Conservation (phyloP, 2,797 vertebrate species). For the Pseudomugil gertrudae region DNA sequence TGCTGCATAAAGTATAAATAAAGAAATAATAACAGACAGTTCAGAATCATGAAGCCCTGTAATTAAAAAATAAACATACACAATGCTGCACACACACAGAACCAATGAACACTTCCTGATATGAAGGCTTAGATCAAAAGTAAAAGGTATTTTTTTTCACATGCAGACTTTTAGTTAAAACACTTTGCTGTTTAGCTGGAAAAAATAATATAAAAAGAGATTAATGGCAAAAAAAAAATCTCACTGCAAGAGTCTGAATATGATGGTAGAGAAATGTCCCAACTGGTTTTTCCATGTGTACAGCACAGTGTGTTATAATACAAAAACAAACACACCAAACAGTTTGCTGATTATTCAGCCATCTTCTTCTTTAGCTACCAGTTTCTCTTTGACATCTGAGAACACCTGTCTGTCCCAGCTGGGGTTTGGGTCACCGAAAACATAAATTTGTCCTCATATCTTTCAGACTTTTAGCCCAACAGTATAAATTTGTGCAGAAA, state of each 20-base stretch:
- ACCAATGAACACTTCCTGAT: not conserved
- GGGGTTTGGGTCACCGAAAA: not conserved
- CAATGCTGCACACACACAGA: not conserved
- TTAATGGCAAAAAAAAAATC: not conserved
- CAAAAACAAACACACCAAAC: no score
- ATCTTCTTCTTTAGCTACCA: not conserved
- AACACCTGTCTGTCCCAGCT: not conserved
- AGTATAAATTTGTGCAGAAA: not conserved
- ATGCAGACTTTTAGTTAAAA: not conserved
- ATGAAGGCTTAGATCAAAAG: not conserved
- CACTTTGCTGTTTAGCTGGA: not conserved
- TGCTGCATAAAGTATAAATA: not conserved
- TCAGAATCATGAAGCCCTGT: not conserved
- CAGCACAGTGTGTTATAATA: not conserved
- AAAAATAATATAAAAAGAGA: not conserved
- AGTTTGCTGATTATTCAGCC: not conserved
- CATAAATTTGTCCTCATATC: not conserved
- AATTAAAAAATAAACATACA: not conserved
- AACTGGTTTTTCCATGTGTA: not conserved
- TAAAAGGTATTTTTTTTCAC: not conserved
- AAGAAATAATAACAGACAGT: not conserved
- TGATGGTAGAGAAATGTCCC: not conserved
- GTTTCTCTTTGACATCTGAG: not conserved
- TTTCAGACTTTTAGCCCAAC: not conserved
- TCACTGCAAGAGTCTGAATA: not conserved